These are phyloP conservation scores for Toxostoma redivivum DNA, from an alignment of 2,113 vertebrate species.

Conservation along the genomic window DNA sequence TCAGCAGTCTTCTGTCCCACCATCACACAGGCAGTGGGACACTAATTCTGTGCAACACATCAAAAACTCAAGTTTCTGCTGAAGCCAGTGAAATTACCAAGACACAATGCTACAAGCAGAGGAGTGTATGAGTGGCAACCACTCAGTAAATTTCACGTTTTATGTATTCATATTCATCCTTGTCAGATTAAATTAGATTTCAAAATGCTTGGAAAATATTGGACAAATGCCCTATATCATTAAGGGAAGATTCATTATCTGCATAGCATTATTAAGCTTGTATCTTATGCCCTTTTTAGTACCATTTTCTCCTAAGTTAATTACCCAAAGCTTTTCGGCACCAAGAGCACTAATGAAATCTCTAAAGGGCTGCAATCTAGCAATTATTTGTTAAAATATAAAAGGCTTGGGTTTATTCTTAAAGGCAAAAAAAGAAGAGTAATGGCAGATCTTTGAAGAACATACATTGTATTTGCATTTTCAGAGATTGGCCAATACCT, in stretches of 20 bases:
- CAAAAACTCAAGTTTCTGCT: background rate
- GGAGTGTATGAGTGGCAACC: background rate
- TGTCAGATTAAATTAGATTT: slow-evolving; percentile 11
- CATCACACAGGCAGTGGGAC: background rate
- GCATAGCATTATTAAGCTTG: slow-evolving; percentile 12
- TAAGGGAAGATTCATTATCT: background rate
- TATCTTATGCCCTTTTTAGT: background rate
- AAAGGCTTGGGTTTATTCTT: background rate
- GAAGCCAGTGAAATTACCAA: background rate
- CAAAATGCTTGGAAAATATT: background rate
- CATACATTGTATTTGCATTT: background rate
- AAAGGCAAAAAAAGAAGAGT: background rate
- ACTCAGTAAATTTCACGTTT: background rate
- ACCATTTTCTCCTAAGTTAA: background rate
- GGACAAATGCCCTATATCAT: slow-evolving; percentile 4
- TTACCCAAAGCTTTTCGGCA: background rate
- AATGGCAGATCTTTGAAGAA: background rate
- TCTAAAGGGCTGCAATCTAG: background rate
- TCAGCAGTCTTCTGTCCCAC: background rate
- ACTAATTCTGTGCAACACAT: background rate
- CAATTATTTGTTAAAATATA: background rate
- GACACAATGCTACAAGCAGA: background rate
- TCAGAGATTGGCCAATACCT: background rate
- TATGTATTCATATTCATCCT: background rate
- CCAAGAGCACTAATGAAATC: background rate